Evolutionary conservation across 2,797 vertebrate species (phyloP).

Genomic region (Decapterus maruadsi): DNA sequence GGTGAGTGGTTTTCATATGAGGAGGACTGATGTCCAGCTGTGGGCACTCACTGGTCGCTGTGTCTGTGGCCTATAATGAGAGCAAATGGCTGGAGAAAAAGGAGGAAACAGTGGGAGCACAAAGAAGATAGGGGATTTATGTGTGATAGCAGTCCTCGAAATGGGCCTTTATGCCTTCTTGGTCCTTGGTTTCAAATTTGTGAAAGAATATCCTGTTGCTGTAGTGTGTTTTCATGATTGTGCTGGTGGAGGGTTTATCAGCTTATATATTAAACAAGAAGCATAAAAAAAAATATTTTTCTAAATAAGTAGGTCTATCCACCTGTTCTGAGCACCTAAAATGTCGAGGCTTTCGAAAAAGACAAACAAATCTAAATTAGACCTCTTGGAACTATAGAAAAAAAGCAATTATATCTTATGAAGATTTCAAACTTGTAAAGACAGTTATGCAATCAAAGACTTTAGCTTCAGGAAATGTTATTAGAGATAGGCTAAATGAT

Average conservation of each 20-base stretch:
- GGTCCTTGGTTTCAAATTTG: slow-evolving; percentile 59
- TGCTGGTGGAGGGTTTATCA: slow-evolving; percentile 16
- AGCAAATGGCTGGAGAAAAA: slow-evolving; percentile 56
- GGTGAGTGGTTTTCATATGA: slow-evolving; percentile 55
- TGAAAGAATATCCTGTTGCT: slow-evolving; percentile 30
- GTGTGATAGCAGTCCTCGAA: slow-evolving; percentile 56
- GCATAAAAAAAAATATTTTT: not conserved
- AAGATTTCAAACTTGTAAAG: not conserved
- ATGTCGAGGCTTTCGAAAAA: not conserved
- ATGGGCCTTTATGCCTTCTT: slow-evolving; percentile 54
- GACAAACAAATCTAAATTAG: not conserved
- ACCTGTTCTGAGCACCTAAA: not conserved
- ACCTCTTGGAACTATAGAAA: not conserved
- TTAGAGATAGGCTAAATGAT: not conserved
- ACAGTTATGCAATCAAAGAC: not conserved
- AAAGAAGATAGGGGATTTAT: slow-evolving; percentile 63
- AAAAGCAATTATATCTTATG: not conserved
- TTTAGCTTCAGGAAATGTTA: not conserved
- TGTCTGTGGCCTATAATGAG: slow-evolving; percentile 58
- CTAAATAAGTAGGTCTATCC: not conserved
- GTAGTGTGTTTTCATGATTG: slow-evolving; percentile 27
- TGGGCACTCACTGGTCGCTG: slow-evolving; percentile 52
- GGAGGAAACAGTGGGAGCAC: slow-evolving; percentile 15
- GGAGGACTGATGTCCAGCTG: slow-evolving; percentile 65
- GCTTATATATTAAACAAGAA: slow-evolving; percentile 8